Evolutionary conservation across 2,797 vertebrate genomes (phyloP), one percentile per base, ranked within the genome.

Genomic region (Eulemur coronatus): DNA sequence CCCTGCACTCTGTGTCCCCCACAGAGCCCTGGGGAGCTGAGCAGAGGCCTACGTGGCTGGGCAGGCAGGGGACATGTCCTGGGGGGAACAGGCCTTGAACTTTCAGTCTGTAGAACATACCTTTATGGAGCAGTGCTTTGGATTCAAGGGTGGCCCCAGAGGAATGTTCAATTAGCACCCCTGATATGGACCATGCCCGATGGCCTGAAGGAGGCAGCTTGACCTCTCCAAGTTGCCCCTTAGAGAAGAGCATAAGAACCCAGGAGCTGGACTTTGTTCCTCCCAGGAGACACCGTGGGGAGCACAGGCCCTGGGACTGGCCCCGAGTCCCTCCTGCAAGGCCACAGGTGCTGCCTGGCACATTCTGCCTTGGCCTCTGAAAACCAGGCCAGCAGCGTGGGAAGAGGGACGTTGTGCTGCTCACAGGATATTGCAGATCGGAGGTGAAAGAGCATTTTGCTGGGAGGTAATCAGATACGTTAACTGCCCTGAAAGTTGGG

Each of bases 381-480:
- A 46, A 10, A 28, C 35, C 43, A 76, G 52, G 52, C 52, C 55
- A 33, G 59, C 0, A 3, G 4, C 0, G 0, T 4, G 6, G 35
- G 20, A 14, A 0, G 2, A 59, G 28, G 28, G 8, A 1, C 48
- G 14, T 12, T 0, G 0, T 0, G 3, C 41, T 2, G 10, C n/a
- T 38, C 75, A 14, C 22, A 41, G 61, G 35, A 73, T 67, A 33
- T 24, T 20, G 2, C 0, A 14, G 55, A 10, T 0, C 3, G 0
- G 63, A 30, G n/a, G 69, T 1, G 3, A 57, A 59, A 55, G 30
- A 22, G 63, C 7, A 1, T 9, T 52, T 48, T 43, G 46, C 70
- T 52, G 5, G 89, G 52, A 63, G 7, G 33, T 59, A 1, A 52
- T 26, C 15, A 33, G 43, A 3, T 38, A 61, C 8, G 1, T 59